Base-by-base conservation (phyloP, 2,888 invertebrate genomes). In the Gerris lacustris region DNA sequence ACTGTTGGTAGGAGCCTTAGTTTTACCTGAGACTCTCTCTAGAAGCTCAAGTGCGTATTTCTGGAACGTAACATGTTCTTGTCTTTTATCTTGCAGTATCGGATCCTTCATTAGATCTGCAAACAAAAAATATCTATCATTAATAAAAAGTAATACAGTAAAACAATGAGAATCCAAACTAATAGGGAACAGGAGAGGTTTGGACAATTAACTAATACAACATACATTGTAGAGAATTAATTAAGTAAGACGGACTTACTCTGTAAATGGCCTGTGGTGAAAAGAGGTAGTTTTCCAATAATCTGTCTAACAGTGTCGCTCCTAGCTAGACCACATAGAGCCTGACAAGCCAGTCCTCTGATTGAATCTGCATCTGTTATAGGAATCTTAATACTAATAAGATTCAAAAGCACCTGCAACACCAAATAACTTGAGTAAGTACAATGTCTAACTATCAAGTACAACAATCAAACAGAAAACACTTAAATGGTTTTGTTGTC, bases 321-420 rank as follows among this genome's bases (percentile, higher is more conserved):
- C n/a, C 97, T 85, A 0, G 96, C 93, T 47, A 99, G 83, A 0
- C 98, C 98, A 45, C 94, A 92, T 67, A 98, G 83, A 6, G 96
- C 96, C 76, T 91, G 86, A 79, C 97, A 97, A 0, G 98, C 96
- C 77, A 97, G 84, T 5, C 94, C 94, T 68, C 98, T 86, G 76
- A 99, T 89, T 63, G 91, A 88, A 81, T 99, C 98, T 17, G 98
- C 98, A 83, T 98, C 97, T 2, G 96, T 96, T 71, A 97, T 93
- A 0, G 98, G 98, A 0, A 91, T 89, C 82, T 96, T 96, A 15
- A 91, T 87, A 82, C 90, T 89, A 88, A 98, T 89, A 73, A 96
- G 83, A 70, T 92, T 91, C 15, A 96, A 82, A 64, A 97, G 82
- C 67, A 94, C 88, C 90, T 90, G 79, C 4, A 75, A 73, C 31